Conservation (phyloP, 2,888 invertebrate genomes). For the Priocnemis perturbator region DNA sequence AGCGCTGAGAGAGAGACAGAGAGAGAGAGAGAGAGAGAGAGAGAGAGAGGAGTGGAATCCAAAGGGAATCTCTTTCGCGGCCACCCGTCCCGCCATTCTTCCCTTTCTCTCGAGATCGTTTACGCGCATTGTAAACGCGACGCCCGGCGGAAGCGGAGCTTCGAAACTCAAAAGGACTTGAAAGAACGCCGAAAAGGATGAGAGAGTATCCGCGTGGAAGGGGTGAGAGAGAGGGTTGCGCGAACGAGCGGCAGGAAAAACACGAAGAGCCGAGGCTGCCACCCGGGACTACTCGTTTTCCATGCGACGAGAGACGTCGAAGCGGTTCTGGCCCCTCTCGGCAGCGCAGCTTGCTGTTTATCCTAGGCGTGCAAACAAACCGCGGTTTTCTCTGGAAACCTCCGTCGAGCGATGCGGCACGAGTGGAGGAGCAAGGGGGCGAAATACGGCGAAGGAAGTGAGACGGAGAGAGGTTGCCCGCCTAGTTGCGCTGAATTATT, state of each 20-base stretch:
- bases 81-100: no score
- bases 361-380: conserved; percentile 63
- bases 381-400: conserved; percentile 51
- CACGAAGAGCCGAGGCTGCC: conserved; percentile 11
- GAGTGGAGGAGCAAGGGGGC: conserved; percentile 10
- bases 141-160: conserved; percentile 6
- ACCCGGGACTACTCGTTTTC: not conserved
- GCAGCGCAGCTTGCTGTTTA: conserved; percentile 52
- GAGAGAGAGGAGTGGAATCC: conserved; percentile 24
- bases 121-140: conserved; percentile 50
- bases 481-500: conserved; percentile 54
- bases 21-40: conserved; percentile 17
- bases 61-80: not conserved
- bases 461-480: conserved; percentile 1
- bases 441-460: not conserved
- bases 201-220: conserved; percentile 25
- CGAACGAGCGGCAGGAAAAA: conserved; percentile 11
- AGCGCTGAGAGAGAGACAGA: conserved; percentile 12
- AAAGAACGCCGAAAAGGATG: conserved; percentile 56
- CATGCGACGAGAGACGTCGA: conserved; percentile 7
- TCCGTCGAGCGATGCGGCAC: conserved; percentile 4
- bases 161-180: conserved; percentile 50
- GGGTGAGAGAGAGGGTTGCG: conserved; percentile 2
- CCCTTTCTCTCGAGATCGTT: conserved; percentile 38
- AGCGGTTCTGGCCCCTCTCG: conserved; percentile 5